Evolutionary conservation across 2,113 vertebrate genomes (phyloP).

Genomic region (Microtus montanus): DNA sequence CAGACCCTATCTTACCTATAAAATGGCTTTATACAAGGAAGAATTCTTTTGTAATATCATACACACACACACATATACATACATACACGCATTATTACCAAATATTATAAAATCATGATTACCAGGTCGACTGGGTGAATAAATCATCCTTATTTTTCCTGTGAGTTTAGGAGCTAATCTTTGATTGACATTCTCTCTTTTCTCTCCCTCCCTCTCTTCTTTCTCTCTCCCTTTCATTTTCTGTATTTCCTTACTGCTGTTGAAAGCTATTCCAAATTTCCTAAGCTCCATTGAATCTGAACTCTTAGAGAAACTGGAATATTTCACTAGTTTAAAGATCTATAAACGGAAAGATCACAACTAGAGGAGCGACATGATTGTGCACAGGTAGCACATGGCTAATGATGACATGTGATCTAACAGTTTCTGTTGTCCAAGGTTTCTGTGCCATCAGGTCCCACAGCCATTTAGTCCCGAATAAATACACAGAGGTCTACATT

Average conservation of each 20-base stretch:
- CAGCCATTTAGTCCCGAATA: too few species aligned
- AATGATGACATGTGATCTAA: background rate
- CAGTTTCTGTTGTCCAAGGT: background rate
- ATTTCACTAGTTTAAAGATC: background rate
- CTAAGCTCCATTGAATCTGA: background rate
- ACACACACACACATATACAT: background rate
- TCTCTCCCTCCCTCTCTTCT: background rate
- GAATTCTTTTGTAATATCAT: background rate
- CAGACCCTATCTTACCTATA: background rate
- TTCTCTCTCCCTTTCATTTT: background rate
- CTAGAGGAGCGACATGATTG: background rate
- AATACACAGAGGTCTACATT: too few species aligned
- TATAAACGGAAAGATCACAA: background rate
- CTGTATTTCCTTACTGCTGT: background rate
- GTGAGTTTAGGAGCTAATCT: background rate
- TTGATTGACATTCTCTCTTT: background rate
- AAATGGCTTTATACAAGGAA: background rate
- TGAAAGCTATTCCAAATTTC: constrained; percentile 1
- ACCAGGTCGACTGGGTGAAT: background rate
- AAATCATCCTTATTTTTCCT: background rate
- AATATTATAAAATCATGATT: background rate
- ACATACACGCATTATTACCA: background rate
- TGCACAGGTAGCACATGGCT: background rate
- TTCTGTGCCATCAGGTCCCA: too few species aligned
- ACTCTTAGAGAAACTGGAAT: background rate